Percentiles rank a stretch among this genome's conserved stretches.
phyloP scores from a whole-genome alignment of 2,797 vertebrate species.

The Esox lucius region DNA sequence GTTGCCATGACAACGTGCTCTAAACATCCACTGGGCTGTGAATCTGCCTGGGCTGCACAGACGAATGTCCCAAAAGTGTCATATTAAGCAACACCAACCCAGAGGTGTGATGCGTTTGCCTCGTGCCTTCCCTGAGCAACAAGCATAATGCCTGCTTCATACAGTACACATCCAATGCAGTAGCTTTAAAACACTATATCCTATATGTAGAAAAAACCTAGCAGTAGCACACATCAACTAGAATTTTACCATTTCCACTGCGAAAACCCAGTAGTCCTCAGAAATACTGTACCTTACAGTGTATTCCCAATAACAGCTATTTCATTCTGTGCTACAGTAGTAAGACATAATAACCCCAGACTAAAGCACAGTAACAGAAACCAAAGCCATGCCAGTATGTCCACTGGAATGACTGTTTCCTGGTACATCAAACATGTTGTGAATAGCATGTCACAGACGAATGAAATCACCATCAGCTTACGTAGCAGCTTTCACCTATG shows the following conservation, averaged over 20 bases:
- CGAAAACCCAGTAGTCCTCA: not conserved
- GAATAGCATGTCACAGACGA: not conserved
- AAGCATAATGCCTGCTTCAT: constrained; percentile 5
- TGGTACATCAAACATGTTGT: constrained; percentile 32
- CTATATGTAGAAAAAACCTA: not conserved
- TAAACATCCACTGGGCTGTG: constrained; percentile 27
- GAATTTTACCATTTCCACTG: not conserved
- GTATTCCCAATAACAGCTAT: constrained; percentile 10
- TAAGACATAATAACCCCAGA: constrained; percentile 22
- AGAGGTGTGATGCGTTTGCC: not conserved
- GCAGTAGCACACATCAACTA: not conserved
- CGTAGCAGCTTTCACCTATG: not conserved
- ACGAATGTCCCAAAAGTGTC: constrained; percentile 9
- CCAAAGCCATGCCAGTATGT: constrained; percentile 15
- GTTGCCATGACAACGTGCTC: constrained; percentile 32
- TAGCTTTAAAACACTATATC: not conserved
- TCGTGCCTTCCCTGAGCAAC: not conserved
- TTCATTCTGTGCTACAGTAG: constrained; percentile 26
- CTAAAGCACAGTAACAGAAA: constrained; percentile 22
- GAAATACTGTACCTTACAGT: not conserved
- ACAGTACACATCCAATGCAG: not conserved
- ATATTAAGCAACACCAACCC: not conserved
- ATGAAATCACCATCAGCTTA: not conserved
- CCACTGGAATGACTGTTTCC: constrained; percentile 28
- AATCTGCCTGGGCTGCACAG: not conserved